Base-by-base conservation (phyloP, 35 echinoderm and acorn worm species). In the Eucidaris tribuloides region DNA sequence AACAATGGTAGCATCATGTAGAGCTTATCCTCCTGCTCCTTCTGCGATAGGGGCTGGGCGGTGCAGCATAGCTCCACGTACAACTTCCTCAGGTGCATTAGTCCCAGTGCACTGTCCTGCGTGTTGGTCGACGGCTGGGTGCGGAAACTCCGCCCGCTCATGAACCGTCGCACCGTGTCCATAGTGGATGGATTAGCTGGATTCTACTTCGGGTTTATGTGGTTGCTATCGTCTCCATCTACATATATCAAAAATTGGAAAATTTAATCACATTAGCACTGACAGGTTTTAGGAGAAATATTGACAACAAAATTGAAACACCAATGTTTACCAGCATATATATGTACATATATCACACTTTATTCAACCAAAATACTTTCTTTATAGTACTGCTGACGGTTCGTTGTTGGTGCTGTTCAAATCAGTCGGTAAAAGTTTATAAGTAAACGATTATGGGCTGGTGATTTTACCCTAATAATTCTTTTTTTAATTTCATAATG, bases 1-100 rank as follows among this genome's bases (percentile, higher is more conserved):
- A 97, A 97, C 14, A 97, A 77, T 30, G 94, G 94, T 33, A 97
- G 63, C 94, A 97, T 97, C 86, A 97, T 92, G 58, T 97, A 97
- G 20, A 97, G 82, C 72, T 97, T 97, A 27, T 97, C 94, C 74
- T 97, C 94, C 55, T 97, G 94, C 36, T 97, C 94, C 77, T 97
- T 84, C 74, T 92, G 94, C 15, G 94, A 86, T 13, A 92, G 78
- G 36, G 94, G 94, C 48, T 89, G 85, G 3, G 86, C 86, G 2
- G 94, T 89, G 61, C 90, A 97, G 65, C 94, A 97, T 19, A 97
- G 86, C 79, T 97, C 94, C 45, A 97, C 94, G 36, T 92, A 97
- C 2, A 97, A 83, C 77, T 97, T 97, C 54, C 90, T 62, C 33
- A 97, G 86, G 39, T 97, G 94, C 94, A 97, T 97, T 78, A 97